Evolutionary conservation across 2,888 invertebrate species (phyloP), one percentile per base, ranked within the genome.

Genomic region (Capitulum mitella): DNA sequence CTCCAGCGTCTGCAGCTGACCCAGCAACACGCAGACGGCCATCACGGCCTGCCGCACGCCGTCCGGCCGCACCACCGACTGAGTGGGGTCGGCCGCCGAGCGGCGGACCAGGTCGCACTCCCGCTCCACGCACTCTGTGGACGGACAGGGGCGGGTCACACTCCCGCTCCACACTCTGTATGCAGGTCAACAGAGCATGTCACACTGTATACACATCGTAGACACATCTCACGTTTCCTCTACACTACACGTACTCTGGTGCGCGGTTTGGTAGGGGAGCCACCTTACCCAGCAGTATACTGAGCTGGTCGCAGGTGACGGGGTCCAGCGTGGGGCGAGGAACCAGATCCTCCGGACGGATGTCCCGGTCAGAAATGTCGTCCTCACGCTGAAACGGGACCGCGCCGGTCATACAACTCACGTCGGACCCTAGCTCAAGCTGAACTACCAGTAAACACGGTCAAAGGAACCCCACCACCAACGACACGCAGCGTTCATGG

Each of bases 11-110:
- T 97, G 96, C 0, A 97, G 91, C 78, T 92, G 92, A 32, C 94
- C 95, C 82, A 97, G 91, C 32, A 95, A 87, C 46, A 95, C 92
- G 84, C 96, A 95, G 58, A 98, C 92, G 0, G 95, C 95, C 86
- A 97, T 97, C 1, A 97, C 93, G 0, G 95, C 93, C 85, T 98
- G 97, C 75, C 92, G 89, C 40, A 91, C 89, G 34, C 84, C 84
- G 8, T 84, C 82, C n/a, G 80, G 54, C 32, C 40, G 51, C 3
- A 80, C 40, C 40, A 14, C 19, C 16, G 61, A 1, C 77, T 34
- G 58, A 12, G 34, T 29, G 8, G 37, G 5, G 70, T 64, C 61
- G 3, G 34, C 32, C 2, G 79, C 40, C 6, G 46, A 75, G 26
- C 54, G 37, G 19, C 46, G 76, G 46, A 76, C 14, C 43, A n/a